A percentile compares a stretch with the other conserved stretches of the same genome.
Evolutionary conservation across 2,888 invertebrate species (phyloP).

Genomic region (Volucella inflata): DNA sequence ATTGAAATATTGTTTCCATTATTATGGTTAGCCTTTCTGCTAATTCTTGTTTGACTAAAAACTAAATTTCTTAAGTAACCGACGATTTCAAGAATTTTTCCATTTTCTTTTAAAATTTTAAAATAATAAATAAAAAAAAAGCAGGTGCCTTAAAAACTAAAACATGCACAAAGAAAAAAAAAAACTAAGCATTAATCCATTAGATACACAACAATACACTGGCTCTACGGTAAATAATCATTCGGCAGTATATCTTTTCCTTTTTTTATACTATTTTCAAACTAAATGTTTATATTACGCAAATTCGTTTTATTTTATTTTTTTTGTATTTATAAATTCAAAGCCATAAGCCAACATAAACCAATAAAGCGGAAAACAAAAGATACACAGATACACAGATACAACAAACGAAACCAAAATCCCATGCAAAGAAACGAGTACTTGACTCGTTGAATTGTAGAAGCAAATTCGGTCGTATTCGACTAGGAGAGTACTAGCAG

Average conservation of each 20-base stretch:
- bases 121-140: constrained; percentile 54
- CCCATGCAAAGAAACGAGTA: neutral
- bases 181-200: constrained; percentile 23
- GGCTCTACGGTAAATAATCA: constrained; percentile 28
- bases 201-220: constrained; percentile 26
- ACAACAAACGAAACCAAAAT: neutral
- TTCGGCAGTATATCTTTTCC: constrained; percentile 4
- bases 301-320: constrained; percentile 37
- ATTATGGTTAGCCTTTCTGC: too few species aligned
- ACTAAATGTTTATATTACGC: constrained; percentile 50
- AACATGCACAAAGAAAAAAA: neutral
- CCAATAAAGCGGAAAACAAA: constrained; percentile 35
- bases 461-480: neutral
- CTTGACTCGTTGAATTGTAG: neutral
- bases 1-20: too few species aligned
- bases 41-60: too few species aligned
- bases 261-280: constrained; percentile 26
- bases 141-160: constrained; percentile 20
- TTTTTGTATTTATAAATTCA: constrained; percentile 41
- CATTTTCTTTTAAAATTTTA: neutral
- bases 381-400: constrained; percentile 6
- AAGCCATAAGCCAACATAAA: constrained; percentile 44
- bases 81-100: too few species aligned
- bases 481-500: constrained; percentile 2
- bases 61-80: too few species aligned